phyloP scores from a whole-genome alignment of 2,797 vertebrate species.

The Heliangelus exortis region DNA sequence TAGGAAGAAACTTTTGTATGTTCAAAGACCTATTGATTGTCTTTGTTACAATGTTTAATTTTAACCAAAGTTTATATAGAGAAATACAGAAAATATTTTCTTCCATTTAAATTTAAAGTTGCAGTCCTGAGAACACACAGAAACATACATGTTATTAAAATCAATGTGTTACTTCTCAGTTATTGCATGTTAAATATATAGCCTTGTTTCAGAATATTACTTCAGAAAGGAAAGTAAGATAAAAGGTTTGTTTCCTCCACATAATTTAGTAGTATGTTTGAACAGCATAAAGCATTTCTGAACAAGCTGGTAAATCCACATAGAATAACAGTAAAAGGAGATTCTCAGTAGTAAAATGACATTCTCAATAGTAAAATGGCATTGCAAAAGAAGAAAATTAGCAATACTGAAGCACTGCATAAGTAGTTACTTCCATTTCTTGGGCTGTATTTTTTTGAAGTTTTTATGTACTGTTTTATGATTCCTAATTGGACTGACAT shows the following conservation, averaged over 20 bases:
- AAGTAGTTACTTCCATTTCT: neutral
- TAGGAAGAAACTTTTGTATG: too few relatives aligned
- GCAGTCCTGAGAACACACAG: neutral
- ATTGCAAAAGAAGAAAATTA: neutral
- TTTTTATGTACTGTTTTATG: neutral
- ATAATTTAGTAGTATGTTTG: neutral
- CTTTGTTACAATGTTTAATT: neutral
- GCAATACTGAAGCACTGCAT: neutral
- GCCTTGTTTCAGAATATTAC: neutral
- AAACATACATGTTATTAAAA: neutral
- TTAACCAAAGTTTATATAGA: neutral
- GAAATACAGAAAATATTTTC: neutral
- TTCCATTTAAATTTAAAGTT: neutral
- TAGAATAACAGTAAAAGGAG: too few relatives aligned
- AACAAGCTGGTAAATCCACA: neutral
- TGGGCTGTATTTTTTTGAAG: neutral
- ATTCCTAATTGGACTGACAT: neutral
- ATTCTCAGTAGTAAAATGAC: too few relatives aligned
- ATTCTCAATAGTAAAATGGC: neutral
- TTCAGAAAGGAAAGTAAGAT: neutral
- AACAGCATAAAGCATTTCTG: neutral
- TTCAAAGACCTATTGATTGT: neutral
- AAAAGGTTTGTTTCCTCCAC: neutral
- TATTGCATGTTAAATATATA: neutral
- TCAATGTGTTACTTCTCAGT: neutral